phyloP scores from a whole-genome alignment of 2,113 vertebrate genomes.

The Callithrix jacchus region DNA sequence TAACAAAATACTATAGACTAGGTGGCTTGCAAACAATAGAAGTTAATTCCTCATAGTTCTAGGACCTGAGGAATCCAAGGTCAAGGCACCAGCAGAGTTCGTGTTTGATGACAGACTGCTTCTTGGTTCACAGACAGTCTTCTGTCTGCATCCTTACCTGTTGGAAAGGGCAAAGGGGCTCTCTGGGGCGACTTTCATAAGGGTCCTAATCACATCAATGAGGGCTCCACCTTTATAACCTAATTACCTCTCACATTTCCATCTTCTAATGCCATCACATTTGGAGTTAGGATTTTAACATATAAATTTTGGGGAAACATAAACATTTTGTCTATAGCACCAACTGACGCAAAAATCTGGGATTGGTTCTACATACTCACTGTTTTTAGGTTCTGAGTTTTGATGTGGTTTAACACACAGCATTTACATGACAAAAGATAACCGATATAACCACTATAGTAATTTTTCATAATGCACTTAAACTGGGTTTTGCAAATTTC shows the following conservation, averaged over 20 bases:
- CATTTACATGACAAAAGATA: background rate
- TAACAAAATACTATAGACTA: background rate
- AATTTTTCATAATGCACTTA: background rate
- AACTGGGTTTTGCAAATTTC: background rate
- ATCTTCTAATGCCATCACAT: background rate
- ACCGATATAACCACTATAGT: background rate
- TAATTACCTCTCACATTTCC: background rate
- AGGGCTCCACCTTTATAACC: background rate
- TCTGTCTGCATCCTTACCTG: background rate
- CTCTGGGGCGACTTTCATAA: background rate
- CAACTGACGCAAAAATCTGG: background rate
- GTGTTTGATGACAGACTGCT: background rate
- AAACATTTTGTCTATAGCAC: too few relatives aligned
- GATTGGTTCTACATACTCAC: background rate
- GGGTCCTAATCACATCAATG: background rate
- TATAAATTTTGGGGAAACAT: background rate
- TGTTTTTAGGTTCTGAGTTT: background rate
- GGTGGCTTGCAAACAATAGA: background rate
- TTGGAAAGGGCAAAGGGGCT: background rate
- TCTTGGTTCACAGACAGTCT: background rate
- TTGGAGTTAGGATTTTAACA: background rate
- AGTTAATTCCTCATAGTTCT: background rate
- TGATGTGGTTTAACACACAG: background rate
- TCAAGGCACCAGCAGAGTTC: background rate
- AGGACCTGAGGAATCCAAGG: background rate